Evolutionary conservation across 2,888 invertebrate genomes (phyloP).

Genomic region (Morpho deidamia): DNA sequence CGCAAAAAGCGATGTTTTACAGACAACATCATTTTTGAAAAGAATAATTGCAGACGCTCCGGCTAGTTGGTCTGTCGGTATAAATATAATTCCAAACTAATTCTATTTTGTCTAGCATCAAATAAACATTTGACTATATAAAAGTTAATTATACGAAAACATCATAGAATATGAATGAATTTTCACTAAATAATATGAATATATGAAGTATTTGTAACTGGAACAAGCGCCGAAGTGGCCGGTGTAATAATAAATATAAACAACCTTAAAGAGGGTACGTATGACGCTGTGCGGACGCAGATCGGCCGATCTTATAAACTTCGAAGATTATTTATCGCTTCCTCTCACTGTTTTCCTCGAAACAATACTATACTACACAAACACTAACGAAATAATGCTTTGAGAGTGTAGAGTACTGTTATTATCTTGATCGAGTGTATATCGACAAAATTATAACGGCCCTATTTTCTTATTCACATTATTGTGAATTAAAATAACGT

Average conservation of each 20-base stretch:
- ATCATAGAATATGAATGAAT: neutral
- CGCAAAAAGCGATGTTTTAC: too few relatives aligned
- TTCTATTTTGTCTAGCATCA: too few relatives aligned
- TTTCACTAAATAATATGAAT: neutral
- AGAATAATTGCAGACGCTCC: too few relatives aligned
- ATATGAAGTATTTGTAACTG: neutral
- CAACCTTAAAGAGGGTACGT: conserved; percentile 29
- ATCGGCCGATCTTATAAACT: conserved; percentile 67
- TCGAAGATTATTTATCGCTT: conserved; percentile 74
- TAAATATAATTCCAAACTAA: too few relatives aligned
- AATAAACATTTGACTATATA: too few relatives aligned
- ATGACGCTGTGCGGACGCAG: conserved; percentile 43
- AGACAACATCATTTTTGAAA: too few relatives aligned
- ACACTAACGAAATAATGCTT: neutral
- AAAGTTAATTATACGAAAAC: too few relatives aligned
- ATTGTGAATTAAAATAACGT: too few relatives aligned
- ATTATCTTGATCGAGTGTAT: neutral
- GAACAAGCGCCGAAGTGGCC: conserved; percentile 16
- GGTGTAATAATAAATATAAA: conserved; percentile 19
- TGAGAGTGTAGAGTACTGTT: conserved; percentile 20
- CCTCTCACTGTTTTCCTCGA: conserved; percentile 68
- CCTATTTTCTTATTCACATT: too few relatives aligned
- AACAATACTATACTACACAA: conserved; percentile 51
- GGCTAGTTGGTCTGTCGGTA: too few relatives aligned
- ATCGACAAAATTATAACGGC: neutral